Percentiles rank a stretch among this genome's conserved stretches.
Evolutionary conservation across 2,888 invertebrate species (phyloP).

Genomic region (Pasiphila rectangulata): DNA sequence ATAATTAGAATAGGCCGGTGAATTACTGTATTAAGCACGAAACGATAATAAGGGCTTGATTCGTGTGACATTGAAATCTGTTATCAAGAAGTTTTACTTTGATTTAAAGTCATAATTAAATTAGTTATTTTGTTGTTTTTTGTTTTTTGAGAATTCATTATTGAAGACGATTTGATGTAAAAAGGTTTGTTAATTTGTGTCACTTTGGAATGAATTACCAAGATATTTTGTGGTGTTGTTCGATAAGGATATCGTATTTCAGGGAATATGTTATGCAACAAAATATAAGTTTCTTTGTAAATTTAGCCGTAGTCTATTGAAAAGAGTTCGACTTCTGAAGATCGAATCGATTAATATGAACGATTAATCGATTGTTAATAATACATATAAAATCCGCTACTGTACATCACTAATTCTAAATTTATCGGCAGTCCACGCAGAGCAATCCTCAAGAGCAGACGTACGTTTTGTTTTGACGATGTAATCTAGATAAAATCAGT

Average conservation of each 20-base stretch:
- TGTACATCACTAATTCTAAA: constrained; percentile 52
- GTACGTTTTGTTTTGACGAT: constrained; percentile 18
- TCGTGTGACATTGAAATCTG: neutral
- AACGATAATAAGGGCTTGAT: constrained; percentile 25
- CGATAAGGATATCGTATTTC: too few species aligned
- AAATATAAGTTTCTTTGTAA: too few species aligned
- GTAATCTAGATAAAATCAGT: constrained; percentile 18
- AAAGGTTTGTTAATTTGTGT: constrained; percentile 8
- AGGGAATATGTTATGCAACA: too few species aligned
- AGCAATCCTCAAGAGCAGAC: constrained; percentile 12
- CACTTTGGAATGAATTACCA: too few species aligned
- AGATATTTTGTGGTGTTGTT: too few species aligned
- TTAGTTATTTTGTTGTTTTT: too few species aligned
- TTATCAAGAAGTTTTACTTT: too few species aligned
- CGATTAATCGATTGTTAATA: constrained; percentile 38
- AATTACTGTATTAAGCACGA: constrained; percentile 28
- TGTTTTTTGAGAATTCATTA: too few species aligned
- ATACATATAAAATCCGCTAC: constrained; percentile 1
- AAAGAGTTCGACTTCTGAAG: too few species aligned
- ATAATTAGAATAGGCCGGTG: constrained; percentile 36
- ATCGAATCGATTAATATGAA: constrained; percentile 36
- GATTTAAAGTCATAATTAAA: too few species aligned
- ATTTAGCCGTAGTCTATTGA: too few species aligned
- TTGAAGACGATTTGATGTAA: neutral
- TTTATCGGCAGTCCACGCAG: constrained; percentile 52